Base-by-base conservation (phyloP, 2,113 vertebrate species). In the Austrofundulus limnaeus region DNA sequence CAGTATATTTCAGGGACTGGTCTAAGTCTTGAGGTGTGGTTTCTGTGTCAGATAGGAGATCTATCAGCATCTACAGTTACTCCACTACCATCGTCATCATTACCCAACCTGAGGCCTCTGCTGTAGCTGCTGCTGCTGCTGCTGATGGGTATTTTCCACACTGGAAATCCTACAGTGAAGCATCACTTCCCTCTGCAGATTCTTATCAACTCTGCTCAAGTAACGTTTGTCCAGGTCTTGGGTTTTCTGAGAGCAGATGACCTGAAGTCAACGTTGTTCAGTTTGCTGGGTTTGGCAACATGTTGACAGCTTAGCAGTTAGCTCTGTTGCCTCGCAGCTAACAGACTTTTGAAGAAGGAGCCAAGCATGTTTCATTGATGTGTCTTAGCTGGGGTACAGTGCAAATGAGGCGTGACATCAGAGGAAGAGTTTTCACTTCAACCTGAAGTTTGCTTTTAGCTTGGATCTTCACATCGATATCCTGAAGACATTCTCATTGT, bases 41-140 rank as follows among this genome's bases (percentile, higher is more conserved):
- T 68, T 84, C 63, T 59, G 68, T 79, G 79, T 90, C 84, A 86
- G 87, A 85, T 87, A 76, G 81, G 70, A 87, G 73, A 80, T 89
- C 85, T 82, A 73, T 39, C 46, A 52, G 52, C 55, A 69, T 84
- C 83, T 90, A 70, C 50, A 41, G 79, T 89, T 90, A 79, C 89
- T 57, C 21, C 49, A 49, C 37, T 43, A 47, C 45, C 75, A 76
- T 54, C 16, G 19, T 24, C 66, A 63, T 64, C 65, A 65, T 72
- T 25, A 61, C 19, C 56, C 13, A 6, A 53, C 65, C 34, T 9
- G 21, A 46, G 19, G 45, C 21, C 19, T 12, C 63, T 20, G 23
- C 12, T 12, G 20, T 14, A 2, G n/a, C 42, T 5, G 42, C 11
- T 16, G 46, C 17, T 17, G 15, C 66, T 1, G 41, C 45, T 55